Evolutionary conservation across 2,888 invertebrate genomes (phyloP).

Genomic region (Lasius platythorax): DNA sequence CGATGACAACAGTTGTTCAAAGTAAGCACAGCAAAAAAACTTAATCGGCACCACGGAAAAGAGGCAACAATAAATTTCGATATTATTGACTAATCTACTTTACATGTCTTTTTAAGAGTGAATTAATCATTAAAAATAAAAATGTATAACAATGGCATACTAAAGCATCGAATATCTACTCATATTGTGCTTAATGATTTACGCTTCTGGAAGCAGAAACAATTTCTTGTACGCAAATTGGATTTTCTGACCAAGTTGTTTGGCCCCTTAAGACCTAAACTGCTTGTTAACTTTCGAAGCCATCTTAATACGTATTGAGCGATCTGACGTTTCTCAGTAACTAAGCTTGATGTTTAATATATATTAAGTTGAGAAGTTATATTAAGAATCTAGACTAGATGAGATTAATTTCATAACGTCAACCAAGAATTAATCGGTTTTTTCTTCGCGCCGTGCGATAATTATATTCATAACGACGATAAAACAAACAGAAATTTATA

Average conservation of each 20-base stretch:
- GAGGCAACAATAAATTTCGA: background rate
- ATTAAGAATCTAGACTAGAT: constrained; percentile 18
- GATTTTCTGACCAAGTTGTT: constrained; percentile 38
- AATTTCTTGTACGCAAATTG: constrained; percentile 41
- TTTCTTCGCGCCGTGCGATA: background rate
- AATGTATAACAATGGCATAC: background rate
- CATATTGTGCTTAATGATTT: background rate
- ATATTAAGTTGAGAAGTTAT: constrained; percentile 20
- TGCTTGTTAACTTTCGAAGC: constrained; percentile 39
- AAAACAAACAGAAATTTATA: constrained; percentile 1
- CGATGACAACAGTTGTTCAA: background rate
- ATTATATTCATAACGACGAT: background rate
- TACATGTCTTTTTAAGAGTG: background rate
- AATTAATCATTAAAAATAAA: background rate
- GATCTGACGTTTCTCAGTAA: constrained; percentile 34
- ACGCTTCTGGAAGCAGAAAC: background rate
- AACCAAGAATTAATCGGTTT: background rate
- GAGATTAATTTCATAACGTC: constrained; percentile 10
- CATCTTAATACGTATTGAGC: constrained; percentile 28
- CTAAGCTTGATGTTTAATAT: constrained; percentile 20
- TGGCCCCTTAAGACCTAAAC: constrained; percentile 12
- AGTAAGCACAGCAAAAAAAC: background rate
- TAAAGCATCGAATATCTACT: background rate
- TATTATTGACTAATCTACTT: background rate
- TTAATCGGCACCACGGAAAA: background rate